Percentiles rank a stretch among this genome's conserved stretches.
Conservation (phyloP, 1,140 invertebrate species). For the Limonius californicus region DNA sequence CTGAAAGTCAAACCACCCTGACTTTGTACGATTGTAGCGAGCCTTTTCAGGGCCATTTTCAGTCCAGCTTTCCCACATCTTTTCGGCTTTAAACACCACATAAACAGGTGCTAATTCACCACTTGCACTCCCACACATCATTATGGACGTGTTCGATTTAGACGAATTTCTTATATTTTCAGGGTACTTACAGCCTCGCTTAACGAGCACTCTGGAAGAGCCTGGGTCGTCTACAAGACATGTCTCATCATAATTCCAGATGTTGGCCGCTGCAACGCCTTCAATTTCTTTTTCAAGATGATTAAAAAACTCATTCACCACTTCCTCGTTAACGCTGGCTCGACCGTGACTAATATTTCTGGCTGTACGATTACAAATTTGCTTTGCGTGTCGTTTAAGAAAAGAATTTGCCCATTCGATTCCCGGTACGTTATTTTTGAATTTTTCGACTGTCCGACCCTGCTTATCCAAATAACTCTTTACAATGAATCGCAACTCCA, state of each 20-base stretch:
- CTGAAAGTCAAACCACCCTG: background rate
- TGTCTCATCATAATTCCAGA: slow-evolving; percentile 10
- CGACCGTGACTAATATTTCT: background rate
- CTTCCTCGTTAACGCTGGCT: background rate
- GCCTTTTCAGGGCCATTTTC: slow-evolving; percentile 9
- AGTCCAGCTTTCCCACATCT: background rate
- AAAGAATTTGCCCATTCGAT: background rate
- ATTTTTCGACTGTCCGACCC: no score
- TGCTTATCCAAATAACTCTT: background rate
- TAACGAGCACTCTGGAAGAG: background rate
- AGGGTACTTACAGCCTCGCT: background rate
- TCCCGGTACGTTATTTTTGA: background rate
- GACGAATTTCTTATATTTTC: background rate
- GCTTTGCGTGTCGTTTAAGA: background rate
- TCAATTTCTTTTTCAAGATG: background rate
- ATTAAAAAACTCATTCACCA: background rate
- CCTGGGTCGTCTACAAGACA: background rate
- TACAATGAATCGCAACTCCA: background rate
- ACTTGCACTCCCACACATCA: slow-evolving; percentile 1
- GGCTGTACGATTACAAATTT: background rate
- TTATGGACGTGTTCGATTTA: slow-evolving; percentile 2
- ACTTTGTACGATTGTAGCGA: background rate
- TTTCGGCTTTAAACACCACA: slow-evolving; percentile 3
- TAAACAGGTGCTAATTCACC: slow-evolving; percentile 7
- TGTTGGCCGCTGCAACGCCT: background rate